Base-by-base conservation (phyloP, 2,888 invertebrate species). In the Iselma pallidipennis region DNA sequence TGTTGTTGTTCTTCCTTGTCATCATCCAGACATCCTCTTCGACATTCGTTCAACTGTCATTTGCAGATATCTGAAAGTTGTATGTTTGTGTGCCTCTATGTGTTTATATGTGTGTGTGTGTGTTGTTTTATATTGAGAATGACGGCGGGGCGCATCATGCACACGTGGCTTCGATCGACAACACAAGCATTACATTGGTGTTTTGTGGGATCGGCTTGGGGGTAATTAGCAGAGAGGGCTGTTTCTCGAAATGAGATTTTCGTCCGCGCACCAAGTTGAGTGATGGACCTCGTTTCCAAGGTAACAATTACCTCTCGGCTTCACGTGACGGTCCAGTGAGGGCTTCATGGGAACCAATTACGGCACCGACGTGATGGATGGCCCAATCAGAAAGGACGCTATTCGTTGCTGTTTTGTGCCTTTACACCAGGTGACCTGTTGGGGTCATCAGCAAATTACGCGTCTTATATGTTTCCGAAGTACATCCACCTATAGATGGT, bases 281-380 rank as follows among this genome's bases (percentile, higher is more conserved):
- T 70, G 72, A 74, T 71, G 71, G 67, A 69, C 70, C 68, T 71
- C 73, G 74, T 74, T 73, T 75, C 77, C 77, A 80, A 80, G 80
- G 79, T 80, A 80, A 80, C 80, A 80, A 80, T 81, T 80, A 80
- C 80, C 73, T 73, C 74, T 76, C 70, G 74, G 69, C 73, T 73
- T 74, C 75, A 76, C 76, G 76, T 74, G 73, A 76, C 74, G 72
- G 78, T 79, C 77, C 79, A 65, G 70, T 66, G 57, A 49, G 57
- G 76, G 76, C 75, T 78, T 78, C 81, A 82, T 83, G 83, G 81
- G 83, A 83, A 83, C 83, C 83, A 83, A 83, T 83, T 83, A 83
- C 82, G 78, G 78, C 76, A 78, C 76, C 78, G 75, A 76, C 76
- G 82, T 85, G 85, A 85, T 85, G 84, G 85, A 85, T 85, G 83